Evolutionary conservation across 2,888 invertebrate species (phyloP).

Genomic region (Drosophila hamatofila): DNA sequence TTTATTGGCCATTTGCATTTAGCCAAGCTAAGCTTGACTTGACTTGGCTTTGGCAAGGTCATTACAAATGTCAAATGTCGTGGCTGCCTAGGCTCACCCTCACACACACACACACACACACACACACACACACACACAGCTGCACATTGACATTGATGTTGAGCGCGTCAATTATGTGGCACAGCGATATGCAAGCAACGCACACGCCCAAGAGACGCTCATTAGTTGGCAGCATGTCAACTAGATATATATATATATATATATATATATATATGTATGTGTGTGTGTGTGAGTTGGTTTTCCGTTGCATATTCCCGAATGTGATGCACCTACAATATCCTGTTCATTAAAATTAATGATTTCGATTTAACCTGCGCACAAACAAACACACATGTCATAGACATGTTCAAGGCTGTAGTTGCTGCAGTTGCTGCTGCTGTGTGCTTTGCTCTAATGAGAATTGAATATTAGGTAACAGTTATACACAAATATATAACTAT

Average conservation of each 20-base stretch:
- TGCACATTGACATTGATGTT: slow-evolving; percentile 61
- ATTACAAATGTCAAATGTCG: slow-evolving; percentile 49
- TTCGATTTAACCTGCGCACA: slow-evolving; percentile 50
- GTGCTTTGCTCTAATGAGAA: slow-evolving; percentile 55
- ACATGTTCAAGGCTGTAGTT: slow-evolving; percentile 47
- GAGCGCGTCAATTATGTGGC: slow-evolving; percentile 65
- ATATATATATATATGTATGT: slow-evolving; percentile 11
- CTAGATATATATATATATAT: slow-evolving; percentile 7
- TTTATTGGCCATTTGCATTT: slow-evolving; percentile 28
- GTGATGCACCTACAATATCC: slow-evolving; percentile 60
- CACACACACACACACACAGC: not conserved
- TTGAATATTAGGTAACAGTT: slow-evolving; percentile 58
- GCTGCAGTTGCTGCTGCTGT: slow-evolving; percentile 14
- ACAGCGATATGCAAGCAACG: slow-evolving; percentile 47
- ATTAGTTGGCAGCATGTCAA: slow-evolving; percentile 58
- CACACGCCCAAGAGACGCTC: slow-evolving; percentile 68
- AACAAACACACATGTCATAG: slow-evolving; percentile 5
- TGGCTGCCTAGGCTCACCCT: not conserved
- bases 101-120: not conserved
- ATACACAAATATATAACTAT: not conserved
- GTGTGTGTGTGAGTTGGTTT: slow-evolving; percentile 25
- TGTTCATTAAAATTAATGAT: slow-evolving; percentile 78
- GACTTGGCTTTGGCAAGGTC: slow-evolving; percentile 50
- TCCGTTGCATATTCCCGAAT: slow-evolving; percentile 48
- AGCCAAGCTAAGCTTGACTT: slow-evolving; percentile 5